phyloP scores from a whole-genome alignment of 2,888 invertebrate species.

The Aleiodes alternator region DNA sequence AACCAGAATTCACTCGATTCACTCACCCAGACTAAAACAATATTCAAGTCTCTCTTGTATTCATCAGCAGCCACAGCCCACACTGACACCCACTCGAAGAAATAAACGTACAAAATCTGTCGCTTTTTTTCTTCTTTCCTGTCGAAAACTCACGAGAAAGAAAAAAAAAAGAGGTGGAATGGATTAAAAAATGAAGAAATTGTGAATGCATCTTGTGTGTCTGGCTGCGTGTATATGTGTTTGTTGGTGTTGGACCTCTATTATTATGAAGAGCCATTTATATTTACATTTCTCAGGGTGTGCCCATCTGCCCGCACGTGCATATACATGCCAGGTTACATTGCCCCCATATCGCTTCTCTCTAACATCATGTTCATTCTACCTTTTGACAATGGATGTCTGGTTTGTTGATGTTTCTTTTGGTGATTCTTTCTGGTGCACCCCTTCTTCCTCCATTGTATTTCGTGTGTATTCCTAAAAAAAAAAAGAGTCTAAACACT shows the following conservation, averaged over 20 bases:
- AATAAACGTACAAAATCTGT: slow-evolving; percentile 30
- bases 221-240: too few relatives aligned
- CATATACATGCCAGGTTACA: slow-evolving; percentile 3
- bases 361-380: neutral
- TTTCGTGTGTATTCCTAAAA: neutral
- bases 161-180: slow-evolving; percentile 2
- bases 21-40: slow-evolving; percentile 4
- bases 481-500: neutral
- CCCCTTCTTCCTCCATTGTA: slow-evolving; percentile 11
- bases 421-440: too few relatives aligned
- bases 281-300: slow-evolving; percentile 46
- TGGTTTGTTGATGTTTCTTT: slow-evolving; percentile 25
- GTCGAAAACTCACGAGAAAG: neutral
- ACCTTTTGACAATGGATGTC: slow-evolving; percentile 27
- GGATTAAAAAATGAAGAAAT: slow-evolving; percentile 18
- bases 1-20: neutral
- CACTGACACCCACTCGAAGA: slow-evolving; percentile 33
- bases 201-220: slow-evolving; percentile 37
- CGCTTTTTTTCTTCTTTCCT: neutral
- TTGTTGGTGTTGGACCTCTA: slow-evolving; percentile 11
- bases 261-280: slow-evolving; percentile 35
- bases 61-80: slow-evolving; percentile 23
- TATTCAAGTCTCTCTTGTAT: slow-evolving; percentile 6
- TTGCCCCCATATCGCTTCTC: slow-evolving; percentile 18
- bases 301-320: slow-evolving; percentile 39